A percentile compares a stretch with the other conserved stretches of the same genome.
Conservation (phyloP, 92 coral and sea anemone species). For the Epizoanthus fatuus region DNA sequence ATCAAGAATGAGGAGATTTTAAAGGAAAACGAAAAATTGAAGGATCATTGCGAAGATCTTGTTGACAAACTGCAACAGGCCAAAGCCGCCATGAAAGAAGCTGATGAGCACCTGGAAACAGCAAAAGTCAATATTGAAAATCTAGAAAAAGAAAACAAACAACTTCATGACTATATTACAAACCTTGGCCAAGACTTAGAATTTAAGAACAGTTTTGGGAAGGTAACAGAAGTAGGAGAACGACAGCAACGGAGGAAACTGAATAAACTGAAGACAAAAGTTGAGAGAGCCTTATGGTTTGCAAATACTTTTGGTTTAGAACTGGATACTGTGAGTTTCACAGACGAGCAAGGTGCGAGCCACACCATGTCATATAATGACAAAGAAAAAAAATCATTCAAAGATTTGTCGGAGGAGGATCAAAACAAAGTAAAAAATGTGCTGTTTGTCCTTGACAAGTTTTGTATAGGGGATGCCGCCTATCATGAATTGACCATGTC, state of each 20-base stretch:
- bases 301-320: slow-evolving; percentile 71
- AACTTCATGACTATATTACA: slow-evolving; percentile 40
- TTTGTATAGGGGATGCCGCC: slow-evolving; percentile 75
- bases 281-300: slow-evolving; percentile 78
- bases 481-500: slow-evolving; percentile 76
- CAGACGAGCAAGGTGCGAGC: slow-evolving; percentile 36
- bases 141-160: slow-evolving; percentile 38
- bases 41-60: slow-evolving; percentile 50
- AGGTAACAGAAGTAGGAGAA: slow-evolving; percentile 51
- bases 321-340: slow-evolving; percentile 33
- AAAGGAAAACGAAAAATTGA: slow-evolving; percentile 28
- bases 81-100: slow-evolving; percentile 33
- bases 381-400: slow-evolving; percentile 52
- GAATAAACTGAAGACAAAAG: slow-evolving; percentile 65
- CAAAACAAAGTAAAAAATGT: slow-evolving; percentile 61
- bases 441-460: slow-evolving; percentile 62
- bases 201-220: slow-evolving; percentile 43
- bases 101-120: slow-evolving; percentile 15
- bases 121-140: slow-evolving; percentile 21
- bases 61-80: slow-evolving; percentile 23
- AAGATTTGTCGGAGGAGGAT: slow-evolving; percentile 60
- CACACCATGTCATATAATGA: slow-evolving; percentile 33
- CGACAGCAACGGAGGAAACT: slow-evolving; percentile 66
- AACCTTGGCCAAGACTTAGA: slow-evolving; percentile 43
- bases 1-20: slow-evolving; percentile 17